These are phyloP conservation scores for Portunus trituberculatus DNA, from an alignment of 1,140 invertebrate species.

Conservation along the genomic window DNA sequence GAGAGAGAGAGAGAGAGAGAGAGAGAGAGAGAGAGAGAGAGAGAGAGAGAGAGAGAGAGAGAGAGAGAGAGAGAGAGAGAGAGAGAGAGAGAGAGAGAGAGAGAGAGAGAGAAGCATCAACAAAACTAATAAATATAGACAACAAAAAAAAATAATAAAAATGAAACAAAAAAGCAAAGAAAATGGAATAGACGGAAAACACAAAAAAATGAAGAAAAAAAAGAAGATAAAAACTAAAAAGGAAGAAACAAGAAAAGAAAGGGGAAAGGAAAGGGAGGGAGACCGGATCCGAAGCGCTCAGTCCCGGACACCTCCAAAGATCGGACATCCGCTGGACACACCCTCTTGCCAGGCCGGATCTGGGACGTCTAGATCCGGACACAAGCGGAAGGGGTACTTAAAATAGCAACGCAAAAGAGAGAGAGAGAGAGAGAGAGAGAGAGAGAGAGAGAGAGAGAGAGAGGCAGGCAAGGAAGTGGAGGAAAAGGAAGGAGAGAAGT, in stretches of 20 bases:
- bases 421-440: conserved; percentile 46
- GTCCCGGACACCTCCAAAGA: neutral
- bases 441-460: conserved; percentile 23
- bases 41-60: too few relatives aligned
- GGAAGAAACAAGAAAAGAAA: neutral
- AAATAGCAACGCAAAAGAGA: neutral
- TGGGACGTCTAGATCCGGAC: neutral
- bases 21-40: too few relatives aligned
- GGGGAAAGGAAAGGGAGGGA: neutral
- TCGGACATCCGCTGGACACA: neutral
- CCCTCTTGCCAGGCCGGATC: neutral
- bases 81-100: neutral
- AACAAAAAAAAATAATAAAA: neutral
- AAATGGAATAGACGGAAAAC: neutral
- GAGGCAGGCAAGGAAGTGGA: neutral
- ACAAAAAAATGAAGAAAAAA: neutral
- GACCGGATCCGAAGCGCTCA: neutral
- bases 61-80: too few relatives aligned
- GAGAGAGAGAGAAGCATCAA: neutral
- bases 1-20: too few relatives aligned
- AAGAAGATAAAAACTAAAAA: neutral
- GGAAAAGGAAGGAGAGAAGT: neutral
- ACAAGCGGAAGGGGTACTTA: neutral
- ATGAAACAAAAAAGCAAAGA: neutral
- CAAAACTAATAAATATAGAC: neutral